Evolutionary conservation across 2,888 invertebrate species (phyloP).

Genomic region (Hermodice carunculata): DNA sequence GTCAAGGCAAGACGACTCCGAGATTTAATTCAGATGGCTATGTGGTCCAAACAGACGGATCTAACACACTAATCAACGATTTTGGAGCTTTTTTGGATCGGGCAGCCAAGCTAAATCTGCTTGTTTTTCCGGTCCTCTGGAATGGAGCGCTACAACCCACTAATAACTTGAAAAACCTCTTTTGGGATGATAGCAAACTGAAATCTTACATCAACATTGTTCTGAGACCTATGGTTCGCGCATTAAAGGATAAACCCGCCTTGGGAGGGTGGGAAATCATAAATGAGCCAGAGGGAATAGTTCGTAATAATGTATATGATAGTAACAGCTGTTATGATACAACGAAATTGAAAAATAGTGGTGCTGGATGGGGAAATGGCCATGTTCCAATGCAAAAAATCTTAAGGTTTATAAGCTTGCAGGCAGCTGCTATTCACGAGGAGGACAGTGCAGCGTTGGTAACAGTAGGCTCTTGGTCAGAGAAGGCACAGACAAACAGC

Average conservation of each 20-base stretch:
- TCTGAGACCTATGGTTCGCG: conserved; percentile 51
- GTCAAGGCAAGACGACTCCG: conserved; percentile 49
- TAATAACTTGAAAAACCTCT: conserved; percentile 38
- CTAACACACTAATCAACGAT: conserved; percentile 50
- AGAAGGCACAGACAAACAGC: conserved; percentile 39
- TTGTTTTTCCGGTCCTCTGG: conserved; percentile 56
- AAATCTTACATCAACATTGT: conserved; percentile 54
- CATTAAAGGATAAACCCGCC: conserved; percentile 48
- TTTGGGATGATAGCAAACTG: conserved; percentile 49
- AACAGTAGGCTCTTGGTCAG: conserved; percentile 46
- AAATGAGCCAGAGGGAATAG: conserved; percentile 57
- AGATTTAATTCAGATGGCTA: conserved; percentile 48
- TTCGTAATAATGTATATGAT: conserved; percentile 39
- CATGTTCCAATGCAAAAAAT: conserved; percentile 40
- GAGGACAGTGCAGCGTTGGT: conserved; percentile 42
- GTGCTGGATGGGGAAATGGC: conserved; percentile 50
- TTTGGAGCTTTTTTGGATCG: conserved; percentile 45
- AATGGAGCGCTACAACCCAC: conserved; percentile 50
- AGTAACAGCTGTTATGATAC: conserved; percentile 52
- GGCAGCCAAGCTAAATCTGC: conserved; percentile 45
- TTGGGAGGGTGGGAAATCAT: conserved; percentile 61
- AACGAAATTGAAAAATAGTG: conserved; percentile 40
- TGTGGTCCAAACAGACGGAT: conserved; percentile 47
- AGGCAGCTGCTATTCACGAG: conserved; percentile 43
- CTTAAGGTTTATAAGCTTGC: conserved; percentile 51